Base-by-base conservation (phyloP, 2,113 vertebrate species). In the Chelonoidis abingdonii region DNA sequence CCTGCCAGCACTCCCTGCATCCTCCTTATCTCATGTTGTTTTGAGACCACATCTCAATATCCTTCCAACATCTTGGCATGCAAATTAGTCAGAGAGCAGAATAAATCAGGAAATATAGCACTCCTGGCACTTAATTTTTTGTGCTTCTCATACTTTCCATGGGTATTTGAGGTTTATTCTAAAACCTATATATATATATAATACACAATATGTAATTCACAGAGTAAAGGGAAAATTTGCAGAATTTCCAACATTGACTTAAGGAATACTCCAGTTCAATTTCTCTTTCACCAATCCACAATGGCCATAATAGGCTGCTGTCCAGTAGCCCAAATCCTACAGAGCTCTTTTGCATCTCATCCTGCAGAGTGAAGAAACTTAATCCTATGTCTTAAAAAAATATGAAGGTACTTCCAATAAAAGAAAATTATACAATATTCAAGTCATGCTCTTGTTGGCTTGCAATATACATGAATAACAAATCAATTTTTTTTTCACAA, bases 381-480 rank as follows among this genome's bases (percentile, higher is more conserved):
- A 65, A 35, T 35, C 31, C 31, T 65, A 35, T 65, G 31, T 65
- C 31, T 31, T 35, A 65, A 65, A 65, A 65, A 65, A 57, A 35
- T 8, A 65, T 35, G 31, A 17, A n/a, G 31, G 17, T 69, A 19
- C 17, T 21, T n/a, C 65, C 31, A 69, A 38, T 54, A 22, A 69
- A n/a, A 69, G 6, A 89, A 88, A 47, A 88, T 87, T 87, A 89
- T 88, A 82, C 57, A 80, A 29, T 79, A 96, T 94, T 96, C 92
- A 92, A 93, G 93, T 95, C 96, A 96, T 25, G 3, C 91, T 96
- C 89, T 80, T 97, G 47, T 97, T 97, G 94, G 88, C 92, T 97
- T 95, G 69, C 84, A 95, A 91, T 95, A 90, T 94, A 92, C 59
- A 95, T 94, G 96, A 97, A 84, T 96, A 96, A 97, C 96, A 97